Evolutionary conservation across 2,888 invertebrate species (phyloP).

Genomic region (Agrilus biguttatus): DNA sequence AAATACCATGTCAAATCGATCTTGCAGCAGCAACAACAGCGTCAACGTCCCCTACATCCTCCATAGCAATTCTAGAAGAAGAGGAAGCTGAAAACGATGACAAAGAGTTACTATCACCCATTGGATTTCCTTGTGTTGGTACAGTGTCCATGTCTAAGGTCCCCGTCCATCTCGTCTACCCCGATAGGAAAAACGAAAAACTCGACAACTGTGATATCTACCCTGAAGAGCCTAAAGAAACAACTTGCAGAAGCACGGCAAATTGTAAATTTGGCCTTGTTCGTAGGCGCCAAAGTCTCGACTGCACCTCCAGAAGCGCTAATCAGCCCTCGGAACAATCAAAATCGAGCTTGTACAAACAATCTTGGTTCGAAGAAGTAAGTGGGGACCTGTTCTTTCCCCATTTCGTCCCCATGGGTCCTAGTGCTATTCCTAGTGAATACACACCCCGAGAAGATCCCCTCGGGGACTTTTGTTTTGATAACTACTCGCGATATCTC

Average conservation of each 20-base stretch:
- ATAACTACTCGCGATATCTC: slow-evolving; percentile 13
- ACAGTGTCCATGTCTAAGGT: slow-evolving; percentile 17
- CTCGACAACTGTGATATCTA: slow-evolving; percentile 19
- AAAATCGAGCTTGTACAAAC: slow-evolving; percentile 8
- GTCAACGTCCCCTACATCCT: slow-evolving; percentile 10
- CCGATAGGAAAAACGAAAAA: slow-evolving; percentile 17
- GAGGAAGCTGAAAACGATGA: slow-evolving; percentile 15
- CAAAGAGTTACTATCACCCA: slow-evolving; percentile 14
- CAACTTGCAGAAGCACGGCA: slow-evolving; percentile 11
- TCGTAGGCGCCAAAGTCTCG: slow-evolving; percentile 21
- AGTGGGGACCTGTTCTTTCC: slow-evolving; percentile 18
- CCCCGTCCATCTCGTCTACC: slow-evolving; percentile 10
- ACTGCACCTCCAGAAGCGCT: slow-evolving; percentile 15
- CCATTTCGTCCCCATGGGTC: slow-evolving; percentile 19
- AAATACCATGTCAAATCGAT: slow-evolving; percentile 4
- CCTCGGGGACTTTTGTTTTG: slow-evolving; percentile 22
- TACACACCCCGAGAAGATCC: slow-evolving; percentile 20
- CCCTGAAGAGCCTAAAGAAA: slow-evolving; percentile 6
- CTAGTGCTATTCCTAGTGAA: slow-evolving; percentile 21
- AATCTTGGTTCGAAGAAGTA: slow-evolving; percentile 18
- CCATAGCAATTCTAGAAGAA: slow-evolving; percentile 17
- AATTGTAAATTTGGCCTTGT: slow-evolving; percentile 23
- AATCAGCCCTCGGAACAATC: slow-evolving; percentile 11
- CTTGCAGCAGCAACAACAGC: slow-evolving; percentile 9
- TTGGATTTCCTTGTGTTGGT: slow-evolving; percentile 17